Percentiles rank a stretch among this genome's conserved stretches.
phyloP scores from a whole-genome alignment of 2,113 vertebrate genomes.

The Spheniscus mendiculus region DNA sequence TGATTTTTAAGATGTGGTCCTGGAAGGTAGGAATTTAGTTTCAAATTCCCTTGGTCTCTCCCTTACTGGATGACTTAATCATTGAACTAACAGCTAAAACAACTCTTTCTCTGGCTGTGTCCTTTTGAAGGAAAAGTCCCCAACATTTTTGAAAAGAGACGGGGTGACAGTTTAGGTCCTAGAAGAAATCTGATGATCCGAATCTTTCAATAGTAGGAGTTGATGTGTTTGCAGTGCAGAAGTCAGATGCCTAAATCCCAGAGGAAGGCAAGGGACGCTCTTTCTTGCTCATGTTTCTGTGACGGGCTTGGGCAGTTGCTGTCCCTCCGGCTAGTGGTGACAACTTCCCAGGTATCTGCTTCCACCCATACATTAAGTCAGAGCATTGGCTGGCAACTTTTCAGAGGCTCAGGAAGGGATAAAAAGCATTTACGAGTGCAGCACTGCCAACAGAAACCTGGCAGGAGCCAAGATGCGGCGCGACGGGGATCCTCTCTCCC shows the following conservation, averaged over 20 bases:
- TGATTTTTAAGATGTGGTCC: not conserved
- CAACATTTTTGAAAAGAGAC: accelerated
- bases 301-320: not conserved
- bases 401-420: conserved; percentile 2
- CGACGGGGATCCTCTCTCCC: not conserved
- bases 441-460: conserved; percentile 38
- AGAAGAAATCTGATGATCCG: not conserved
- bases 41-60: not conserved
- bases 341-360: conserved; percentile 15
- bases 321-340: not conserved
- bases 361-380: conserved; percentile 2
- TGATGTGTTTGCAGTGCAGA: not conserved
- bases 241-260: not conserved
- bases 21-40: not conserved
- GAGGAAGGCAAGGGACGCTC: not conserved
- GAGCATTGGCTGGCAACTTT: not conserved
- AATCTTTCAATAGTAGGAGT: not conserved
- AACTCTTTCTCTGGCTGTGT: not conserved
- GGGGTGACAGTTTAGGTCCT: not conserved
- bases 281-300: not conserved
- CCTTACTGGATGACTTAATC: not conserved
- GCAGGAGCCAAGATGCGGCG: not conserved
- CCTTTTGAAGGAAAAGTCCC: not conserved
- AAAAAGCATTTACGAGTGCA: not conserved
- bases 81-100: not conserved